Evolutionary conservation across 2,888 invertebrate species (phyloP).

Genomic region (Aradus depressus): DNA sequence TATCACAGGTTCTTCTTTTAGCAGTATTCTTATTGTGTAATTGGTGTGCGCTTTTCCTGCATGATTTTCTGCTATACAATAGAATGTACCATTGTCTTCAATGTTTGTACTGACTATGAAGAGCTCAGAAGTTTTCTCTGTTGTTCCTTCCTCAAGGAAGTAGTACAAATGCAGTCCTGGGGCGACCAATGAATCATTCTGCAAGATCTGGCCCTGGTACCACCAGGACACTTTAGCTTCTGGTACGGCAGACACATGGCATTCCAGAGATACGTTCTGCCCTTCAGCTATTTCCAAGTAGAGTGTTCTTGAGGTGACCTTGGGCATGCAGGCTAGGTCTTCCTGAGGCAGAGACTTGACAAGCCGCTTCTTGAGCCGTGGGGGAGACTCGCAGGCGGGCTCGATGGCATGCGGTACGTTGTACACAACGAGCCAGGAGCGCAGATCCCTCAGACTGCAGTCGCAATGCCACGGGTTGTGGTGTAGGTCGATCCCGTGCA

Average conservation of each 20-base stretch:
- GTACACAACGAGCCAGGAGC: slow-evolving; percentile 64
- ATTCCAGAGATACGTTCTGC: slow-evolving; percentile 67
- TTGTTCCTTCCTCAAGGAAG: slow-evolving; percentile 58
- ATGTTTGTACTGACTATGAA: slow-evolving; percentile 64
- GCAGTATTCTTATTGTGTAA: slow-evolving; percentile 64
- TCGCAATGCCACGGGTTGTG: slow-evolving; percentile 85
- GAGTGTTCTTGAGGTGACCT: slow-evolving; percentile 61
- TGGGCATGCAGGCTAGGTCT: slow-evolving; percentile 72
- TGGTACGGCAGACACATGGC: slow-evolving; percentile 68
- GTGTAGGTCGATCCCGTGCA: slow-evolving; percentile 70
- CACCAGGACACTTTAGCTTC: slow-evolving; percentile 74
- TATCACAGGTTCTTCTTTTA: slow-evolving; percentile 59
- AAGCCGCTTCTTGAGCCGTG: slow-evolving; percentile 51
- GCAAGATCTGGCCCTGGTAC: slow-evolving; percentile 68
- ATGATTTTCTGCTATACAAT: slow-evolving; percentile 74
- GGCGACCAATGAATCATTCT: slow-evolving; percentile 59
- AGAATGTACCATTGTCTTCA: slow-evolving; percentile 75
- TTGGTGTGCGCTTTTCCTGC: slow-evolving; percentile 71
- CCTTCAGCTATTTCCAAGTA: slow-evolving; percentile 68
- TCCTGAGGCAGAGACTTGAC: slow-evolving; percentile 55
- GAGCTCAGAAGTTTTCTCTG: slow-evolving; percentile 65
- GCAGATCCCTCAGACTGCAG: slow-evolving; percentile 65
- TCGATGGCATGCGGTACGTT: slow-evolving; percentile 67
- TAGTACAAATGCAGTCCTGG: slow-evolving; percentile 56
- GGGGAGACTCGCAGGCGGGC: slow-evolving; percentile 62